phyloP scores from a whole-genome alignment of 2,113 vertebrate species.

The Triplophysa tibetana region DNA sequence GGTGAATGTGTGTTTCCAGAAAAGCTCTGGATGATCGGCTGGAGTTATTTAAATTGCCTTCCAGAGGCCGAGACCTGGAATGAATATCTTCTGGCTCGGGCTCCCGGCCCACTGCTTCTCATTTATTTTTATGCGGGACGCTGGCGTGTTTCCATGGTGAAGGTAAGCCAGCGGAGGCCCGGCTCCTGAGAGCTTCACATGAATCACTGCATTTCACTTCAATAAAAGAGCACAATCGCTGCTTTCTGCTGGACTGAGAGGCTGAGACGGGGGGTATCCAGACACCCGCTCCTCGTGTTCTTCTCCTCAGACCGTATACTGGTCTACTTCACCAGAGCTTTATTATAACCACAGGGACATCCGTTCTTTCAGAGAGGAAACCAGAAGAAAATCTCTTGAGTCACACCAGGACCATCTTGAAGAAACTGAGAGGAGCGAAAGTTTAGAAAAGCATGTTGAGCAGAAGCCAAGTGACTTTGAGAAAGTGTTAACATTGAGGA shows the following conservation, averaged over 20 bases:
- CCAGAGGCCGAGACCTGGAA: conserved; percentile 68
- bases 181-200: conserved; percentile 61
- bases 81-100: conserved; percentile 72
- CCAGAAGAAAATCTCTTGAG: conserved; percentile 58
- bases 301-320: conserved; percentile 56
- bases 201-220: conserved; percentile 73
- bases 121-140: conserved; percentile 74
- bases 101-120: conserved; percentile 69
- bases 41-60: conserved; percentile 74
- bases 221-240: conserved; percentile 63
- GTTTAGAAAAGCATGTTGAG: background rate
- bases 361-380: conserved; percentile 49
- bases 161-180: conserved; percentile 59
- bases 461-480: too few relatives aligned
- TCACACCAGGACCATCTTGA: conserved; percentile 41
- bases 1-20: conserved; percentile 63
- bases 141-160: conserved; percentile 62
- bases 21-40: conserved; percentile 70
- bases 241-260: conserved; percentile 51
- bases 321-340: conserved; percentile 57
- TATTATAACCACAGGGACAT: conserved; percentile 58
- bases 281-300: conserved; percentile 58
- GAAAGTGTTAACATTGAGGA: too few relatives aligned
- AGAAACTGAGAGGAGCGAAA: conserved; percentile 9
- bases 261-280: conserved; percentile 49